Base-by-base conservation (phyloP, 2,113 vertebrate genomes). In the Ophthalmolycus amberensis region DNA sequence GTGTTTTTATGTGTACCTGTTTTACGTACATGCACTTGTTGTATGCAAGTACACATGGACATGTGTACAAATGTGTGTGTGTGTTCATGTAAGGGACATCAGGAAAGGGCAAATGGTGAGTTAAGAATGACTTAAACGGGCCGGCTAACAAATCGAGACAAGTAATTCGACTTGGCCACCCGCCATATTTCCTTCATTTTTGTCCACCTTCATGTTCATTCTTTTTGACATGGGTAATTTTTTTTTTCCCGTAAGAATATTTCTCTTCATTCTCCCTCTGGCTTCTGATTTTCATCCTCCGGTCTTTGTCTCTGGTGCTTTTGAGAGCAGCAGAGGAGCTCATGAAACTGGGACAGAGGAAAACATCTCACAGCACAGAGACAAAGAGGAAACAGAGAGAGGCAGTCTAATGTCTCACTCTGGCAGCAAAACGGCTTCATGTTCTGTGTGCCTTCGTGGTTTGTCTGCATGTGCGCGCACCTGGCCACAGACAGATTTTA, bases 311-410 rank as follows among this genome's bases (percentile, higher is more conserved):
- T 89, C 75, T 72, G 10, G 44, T 75, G 86, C 75, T 75, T 75
- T 52, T 32, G 67, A 76, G 86, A 83, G 86, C 87, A 83, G 75
- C 79, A 48, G 86, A 80, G 87, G 64, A 82, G 90, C 90, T 88
- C 80, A 83, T 90, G 79, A 92, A 94, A 92, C 84, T 93, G 91
- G 93, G 91, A 86, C 93, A 91, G 89, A 85, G 90, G 74, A 72
- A 90, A 91, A 90, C 80, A 82, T 88, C 81, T 84, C 71, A 88
- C 75, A 88, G 82, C 88, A 62, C 71, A 79, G 87, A 92, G 91
- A 93, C 90, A 94, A 90, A 91, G 92, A 91, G 87, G 79, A 90
- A 78, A 79, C 63, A 73, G 79, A 83, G 75, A 82, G 64, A 77
- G 80, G 66, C 85, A 67, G 80, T 69, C 62, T 76, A 42, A 85